Conservation (phyloP, 2,888 invertebrate genomes). For the Uropetala carovei region DNA sequence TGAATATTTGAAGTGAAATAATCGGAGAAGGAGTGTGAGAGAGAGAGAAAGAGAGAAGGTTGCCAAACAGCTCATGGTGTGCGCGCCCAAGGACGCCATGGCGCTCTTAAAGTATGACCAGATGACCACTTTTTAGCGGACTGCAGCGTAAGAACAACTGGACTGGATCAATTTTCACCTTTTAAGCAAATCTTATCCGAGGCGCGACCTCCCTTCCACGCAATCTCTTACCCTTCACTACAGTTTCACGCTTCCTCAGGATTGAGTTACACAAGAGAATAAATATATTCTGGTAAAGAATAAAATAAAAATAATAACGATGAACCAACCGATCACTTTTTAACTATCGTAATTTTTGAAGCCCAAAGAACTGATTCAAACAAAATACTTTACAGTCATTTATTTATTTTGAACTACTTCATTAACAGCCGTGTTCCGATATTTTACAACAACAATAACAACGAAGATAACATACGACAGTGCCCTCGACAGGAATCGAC, state of each 20-base stretch:
- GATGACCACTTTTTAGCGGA: background rate
- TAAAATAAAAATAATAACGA: too few species aligned
- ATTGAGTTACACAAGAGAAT: background rate
- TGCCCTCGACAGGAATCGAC: too few species aligned
- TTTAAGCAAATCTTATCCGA: background rate
- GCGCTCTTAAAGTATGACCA: background rate
- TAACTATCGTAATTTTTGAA: too few species aligned
- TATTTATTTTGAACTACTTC: too few species aligned
- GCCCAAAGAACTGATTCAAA: too few species aligned
- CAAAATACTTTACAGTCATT: too few species aligned
- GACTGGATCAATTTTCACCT: background rate
- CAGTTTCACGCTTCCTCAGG: background rate
- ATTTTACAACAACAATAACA: too few species aligned
- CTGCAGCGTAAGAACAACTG: background rate
- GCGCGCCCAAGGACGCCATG: background rate
- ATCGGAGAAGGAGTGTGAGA: background rate
- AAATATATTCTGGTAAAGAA: too few species aligned
- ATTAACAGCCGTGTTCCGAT: too few species aligned
- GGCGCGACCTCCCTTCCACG: background rate
- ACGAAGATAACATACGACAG: too few species aligned
- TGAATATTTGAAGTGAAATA: background rate
- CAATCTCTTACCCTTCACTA: background rate
- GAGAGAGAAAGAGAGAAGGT: background rate
- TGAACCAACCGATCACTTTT: too few species aligned
- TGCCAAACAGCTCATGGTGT: background rate